Evolutionary conservation across 1,140 invertebrate species (phyloP), one percentile per base, ranked within the genome.

Genomic region (Mactra quadrangularis): DNA sequence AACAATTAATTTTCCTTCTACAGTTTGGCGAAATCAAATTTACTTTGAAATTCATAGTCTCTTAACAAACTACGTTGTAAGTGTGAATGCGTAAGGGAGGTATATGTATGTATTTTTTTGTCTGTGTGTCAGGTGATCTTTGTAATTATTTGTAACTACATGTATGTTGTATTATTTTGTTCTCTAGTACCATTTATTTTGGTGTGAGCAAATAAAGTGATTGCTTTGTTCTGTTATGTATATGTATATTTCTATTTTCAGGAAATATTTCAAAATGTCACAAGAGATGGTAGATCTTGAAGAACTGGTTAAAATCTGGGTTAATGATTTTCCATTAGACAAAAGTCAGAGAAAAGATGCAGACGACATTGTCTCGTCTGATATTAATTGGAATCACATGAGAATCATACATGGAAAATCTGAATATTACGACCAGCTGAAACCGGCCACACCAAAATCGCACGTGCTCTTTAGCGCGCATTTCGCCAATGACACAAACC

Each of bases 401-500:
- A 70, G 85, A 22, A 83, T 90, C 1, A 68, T 60, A 4, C 86
- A 90, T 64, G 89, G 88, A 11, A 86, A 87, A 53, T 89, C 89
- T 0, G 74, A 86, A 25, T 90, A 91, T 70, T 83, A 70, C 19
- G 85, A 88, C 29, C 57, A 86, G 22, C 66, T 83, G 1, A 86
- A 83, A n/a, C 70, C 72, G 11, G 78, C 83, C 15, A 88, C 84
- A 52, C 90, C 89, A 13, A 87, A 87, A 55, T 76, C 87, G 11
- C 89, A 90, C 74, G 87, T 90, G 41, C 84, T 91, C 13, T 91
- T 91, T 66, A 87, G 83, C 3, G 88, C 90, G 25, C 82, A 89
- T 71, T 91, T 91, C 72, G 86, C 86, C 38, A 91, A 91, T 71
- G 87, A 89, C 60, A 91, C 90, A 0, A 85, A 89, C 47, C 83